Evolutionary conservation across 2,888 invertebrate genomes (phyloP).

Genomic region (Pollenia labialis): DNA sequence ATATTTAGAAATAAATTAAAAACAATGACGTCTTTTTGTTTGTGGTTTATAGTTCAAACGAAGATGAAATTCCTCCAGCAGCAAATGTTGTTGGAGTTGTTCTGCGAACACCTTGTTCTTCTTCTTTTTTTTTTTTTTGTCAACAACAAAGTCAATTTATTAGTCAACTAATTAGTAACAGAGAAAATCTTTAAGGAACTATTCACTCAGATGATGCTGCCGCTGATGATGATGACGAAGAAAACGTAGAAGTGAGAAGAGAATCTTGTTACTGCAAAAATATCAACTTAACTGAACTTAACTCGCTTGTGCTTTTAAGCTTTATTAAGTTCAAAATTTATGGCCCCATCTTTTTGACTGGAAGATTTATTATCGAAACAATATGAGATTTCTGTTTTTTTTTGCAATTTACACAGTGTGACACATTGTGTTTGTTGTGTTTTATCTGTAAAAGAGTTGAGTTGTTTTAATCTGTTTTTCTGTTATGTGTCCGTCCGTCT

Average conservation of each 20-base stretch:
- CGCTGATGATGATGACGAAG: slow-evolving; percentile 21
- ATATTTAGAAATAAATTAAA: slow-evolving; percentile 43
- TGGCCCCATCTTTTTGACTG: slow-evolving; percentile 69
- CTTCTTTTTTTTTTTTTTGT: slow-evolving; percentile 41
- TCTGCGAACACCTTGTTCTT: slow-evolving; percentile 9
- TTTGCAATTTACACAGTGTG: slow-evolving; percentile 59
- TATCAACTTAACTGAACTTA: slow-evolving; percentile 9
- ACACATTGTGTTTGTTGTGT: slow-evolving; percentile 53
- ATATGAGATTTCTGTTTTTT: slow-evolving; percentile 48
- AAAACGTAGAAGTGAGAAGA: neutral
- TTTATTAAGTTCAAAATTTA: slow-evolving; percentile 71
- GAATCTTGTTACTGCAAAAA: neutral
- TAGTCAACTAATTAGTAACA: slow-evolving; percentile 69
- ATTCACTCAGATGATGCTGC: slow-evolving; percentile 16
- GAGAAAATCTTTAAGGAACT: slow-evolving; percentile 44
- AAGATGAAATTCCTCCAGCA: slow-evolving; percentile 6
- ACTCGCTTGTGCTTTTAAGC: slow-evolving; percentile 37
- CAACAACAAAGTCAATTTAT: slow-evolving; percentile 64
- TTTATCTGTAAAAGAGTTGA: neutral
- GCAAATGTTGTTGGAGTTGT: neutral
- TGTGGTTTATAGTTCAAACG: slow-evolving; percentile 30
- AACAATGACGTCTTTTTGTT: slow-evolving; percentile 37
- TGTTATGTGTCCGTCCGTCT: slow-evolving; percentile 8
- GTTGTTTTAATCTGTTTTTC: slow-evolving; percentile 24
- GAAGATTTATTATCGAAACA: slow-evolving; percentile 70